A percentile compares a stretch with the other conserved stretches of the same genome.
phyloP scores from a whole-genome alignment of 2,797 vertebrate genomes.

The Todus mexicanus region DNA sequence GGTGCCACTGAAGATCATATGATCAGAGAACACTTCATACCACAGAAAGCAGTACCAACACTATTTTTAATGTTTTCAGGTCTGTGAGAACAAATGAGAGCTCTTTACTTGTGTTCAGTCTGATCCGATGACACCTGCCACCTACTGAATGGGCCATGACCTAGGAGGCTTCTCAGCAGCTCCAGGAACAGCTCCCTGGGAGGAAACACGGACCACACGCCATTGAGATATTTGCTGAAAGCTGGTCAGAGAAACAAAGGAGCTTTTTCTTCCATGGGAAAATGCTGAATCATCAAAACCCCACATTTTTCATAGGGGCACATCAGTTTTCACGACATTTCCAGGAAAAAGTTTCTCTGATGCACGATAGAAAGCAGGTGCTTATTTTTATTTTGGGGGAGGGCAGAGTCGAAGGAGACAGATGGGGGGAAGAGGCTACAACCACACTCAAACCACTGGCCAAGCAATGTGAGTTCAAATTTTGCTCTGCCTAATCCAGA shows the following conservation, averaged over 20 bases:
- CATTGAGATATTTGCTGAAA: background rate
- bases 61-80: background rate
- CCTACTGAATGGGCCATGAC: background rate
- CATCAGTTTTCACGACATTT: background rate
- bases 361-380: background rate
- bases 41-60: background rate
- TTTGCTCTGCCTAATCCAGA: background rate
- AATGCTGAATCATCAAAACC: constrained; percentile 19
- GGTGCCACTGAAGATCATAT: background rate
- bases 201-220: background rate
- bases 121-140: background rate
- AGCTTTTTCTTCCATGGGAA: background rate
- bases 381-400: background rate
- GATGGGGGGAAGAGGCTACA: background rate
- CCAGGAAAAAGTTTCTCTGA: background rate
- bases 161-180: background rate
- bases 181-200: background rate
- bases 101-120: background rate
- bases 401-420: background rate
- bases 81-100: background rate
- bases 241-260: background rate
- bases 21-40: background rate
- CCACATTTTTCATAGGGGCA: background rate
- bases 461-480: background rate
- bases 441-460: background rate